These are phyloP conservation scores for Herpetotheres cachinnans DNA, from an alignment of 2,113 vertebrate genomes.

Conservation along the genomic window DNA sequence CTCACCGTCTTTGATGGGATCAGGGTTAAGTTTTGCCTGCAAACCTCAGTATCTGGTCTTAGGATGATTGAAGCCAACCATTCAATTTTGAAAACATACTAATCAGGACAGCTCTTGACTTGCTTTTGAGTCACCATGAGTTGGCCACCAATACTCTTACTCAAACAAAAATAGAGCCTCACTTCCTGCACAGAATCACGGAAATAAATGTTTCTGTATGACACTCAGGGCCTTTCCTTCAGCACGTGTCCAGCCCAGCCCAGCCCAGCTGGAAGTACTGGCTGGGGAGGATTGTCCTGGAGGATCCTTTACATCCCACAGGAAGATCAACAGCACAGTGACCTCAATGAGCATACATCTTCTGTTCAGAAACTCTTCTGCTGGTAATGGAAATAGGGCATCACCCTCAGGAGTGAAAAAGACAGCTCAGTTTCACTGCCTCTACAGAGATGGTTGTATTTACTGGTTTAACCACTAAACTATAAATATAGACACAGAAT, in stretches of 20 bases:
- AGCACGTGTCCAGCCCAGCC: rapidly evolving
- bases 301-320: background rate
- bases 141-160: background rate
- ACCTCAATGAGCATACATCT: background rate
- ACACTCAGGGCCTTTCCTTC: background rate
- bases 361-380: background rate
- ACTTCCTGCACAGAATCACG: background rate
- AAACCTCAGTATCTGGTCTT: background rate
- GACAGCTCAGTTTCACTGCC: background rate
- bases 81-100: background rate
- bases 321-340: background rate
- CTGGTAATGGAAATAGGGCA: background rate
- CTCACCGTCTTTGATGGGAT: background rate
- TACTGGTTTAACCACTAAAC: background rate
- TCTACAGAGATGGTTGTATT: background rate
- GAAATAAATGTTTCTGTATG: background rate
- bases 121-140: background rate
- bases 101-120: background rate
- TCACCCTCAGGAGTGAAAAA: background rate
- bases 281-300: background rate
- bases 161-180: background rate
- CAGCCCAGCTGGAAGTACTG: background rate
- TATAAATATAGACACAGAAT: background rate
- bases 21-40: background rate
- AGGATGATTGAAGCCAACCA: background rate